Percentiles rank a stretch among this genome's conserved stretches.
Conservation (phyloP, 2,113 vertebrate genomes). For the Crotophaga sulcirostris region DNA sequence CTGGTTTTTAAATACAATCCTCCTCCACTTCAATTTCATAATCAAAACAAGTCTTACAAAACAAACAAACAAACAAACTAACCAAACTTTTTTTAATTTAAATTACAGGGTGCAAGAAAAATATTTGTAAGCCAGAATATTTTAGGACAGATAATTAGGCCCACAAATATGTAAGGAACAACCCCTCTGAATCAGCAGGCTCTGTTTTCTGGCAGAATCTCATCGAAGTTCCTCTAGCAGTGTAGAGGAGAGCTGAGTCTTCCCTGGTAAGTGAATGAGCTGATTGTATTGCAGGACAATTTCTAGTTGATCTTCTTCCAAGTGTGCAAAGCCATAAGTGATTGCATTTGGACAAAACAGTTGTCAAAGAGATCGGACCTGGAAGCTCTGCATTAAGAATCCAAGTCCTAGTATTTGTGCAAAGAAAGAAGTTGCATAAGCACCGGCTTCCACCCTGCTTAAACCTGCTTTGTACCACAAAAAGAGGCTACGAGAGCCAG, state of each 20-base stretch:
- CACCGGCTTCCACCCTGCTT: background rate
- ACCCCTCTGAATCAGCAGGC: background rate
- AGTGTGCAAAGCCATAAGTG: background rate
- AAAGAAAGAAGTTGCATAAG: background rate
- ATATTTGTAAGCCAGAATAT: background rate
- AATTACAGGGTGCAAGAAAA: constrained; percentile 25
- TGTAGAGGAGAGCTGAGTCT: background rate
- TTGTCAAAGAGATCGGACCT: background rate
- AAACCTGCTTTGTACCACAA: background rate
- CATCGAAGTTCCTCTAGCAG: background rate
- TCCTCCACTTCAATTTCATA: constrained; percentile 1
- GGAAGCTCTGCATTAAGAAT: background rate
- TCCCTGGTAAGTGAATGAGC: background rate
- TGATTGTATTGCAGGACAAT: background rate
- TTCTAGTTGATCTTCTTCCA: constrained; percentile 5
- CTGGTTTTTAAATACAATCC: constrained; percentile 2
- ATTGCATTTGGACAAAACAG: constrained; percentile 1
- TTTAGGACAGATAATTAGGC: background rate
- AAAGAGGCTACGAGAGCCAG: background rate
- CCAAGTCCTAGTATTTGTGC: background rate
- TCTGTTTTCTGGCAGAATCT: background rate
- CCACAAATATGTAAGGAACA: background rate
- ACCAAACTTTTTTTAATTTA: background rate
- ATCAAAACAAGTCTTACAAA: background rate
- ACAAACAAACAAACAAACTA: background rate